Conservation (phyloP, 2,888 invertebrate species). For the Tromatobia lineatoria region DNA sequence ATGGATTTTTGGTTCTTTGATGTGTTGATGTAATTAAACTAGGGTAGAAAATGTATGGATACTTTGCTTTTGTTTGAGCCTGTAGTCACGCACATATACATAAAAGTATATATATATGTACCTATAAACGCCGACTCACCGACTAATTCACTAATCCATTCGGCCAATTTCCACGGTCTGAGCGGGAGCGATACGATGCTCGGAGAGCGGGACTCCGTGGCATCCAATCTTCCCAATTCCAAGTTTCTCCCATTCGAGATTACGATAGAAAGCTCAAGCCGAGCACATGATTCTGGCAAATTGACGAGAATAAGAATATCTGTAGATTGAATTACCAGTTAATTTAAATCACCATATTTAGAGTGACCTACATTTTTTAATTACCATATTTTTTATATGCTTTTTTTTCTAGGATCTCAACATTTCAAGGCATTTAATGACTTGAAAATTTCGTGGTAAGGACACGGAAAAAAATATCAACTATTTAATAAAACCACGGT, state of each 20-base stretch:
- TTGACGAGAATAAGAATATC: not conserved
- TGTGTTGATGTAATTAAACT: too few species aligned
- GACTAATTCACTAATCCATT: constrained; percentile 65
- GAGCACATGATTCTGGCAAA: not conserved
- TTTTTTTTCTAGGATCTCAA: too few species aligned
- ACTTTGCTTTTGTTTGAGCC: constrained; percentile 38
- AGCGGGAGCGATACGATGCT: constrained; percentile 27
- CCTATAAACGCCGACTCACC: constrained; percentile 52
- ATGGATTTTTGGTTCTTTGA: too few species aligned
- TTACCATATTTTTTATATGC: not conserved
- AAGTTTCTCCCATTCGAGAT: constrained; percentile 49
- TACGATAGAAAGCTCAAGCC: constrained; percentile 17
- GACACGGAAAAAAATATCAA: too few species aligned
- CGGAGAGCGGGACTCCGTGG: not conserved
- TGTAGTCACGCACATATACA: constrained; percentile 31
- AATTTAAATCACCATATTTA: constrained; percentile 1
- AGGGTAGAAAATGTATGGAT: not conserved
- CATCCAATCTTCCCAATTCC: constrained; percentile 62
- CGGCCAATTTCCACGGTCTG: constrained; percentile 57
- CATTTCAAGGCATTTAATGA: too few species aligned
- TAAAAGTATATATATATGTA: not conserved
- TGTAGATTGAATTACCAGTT: not conserved
- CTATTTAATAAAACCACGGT: too few species aligned
- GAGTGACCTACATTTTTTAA: not conserved
- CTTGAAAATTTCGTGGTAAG: too few species aligned